Conservation (phyloP, 2,888 invertebrate genomes). For the Lycaena phlaeas region DNA sequence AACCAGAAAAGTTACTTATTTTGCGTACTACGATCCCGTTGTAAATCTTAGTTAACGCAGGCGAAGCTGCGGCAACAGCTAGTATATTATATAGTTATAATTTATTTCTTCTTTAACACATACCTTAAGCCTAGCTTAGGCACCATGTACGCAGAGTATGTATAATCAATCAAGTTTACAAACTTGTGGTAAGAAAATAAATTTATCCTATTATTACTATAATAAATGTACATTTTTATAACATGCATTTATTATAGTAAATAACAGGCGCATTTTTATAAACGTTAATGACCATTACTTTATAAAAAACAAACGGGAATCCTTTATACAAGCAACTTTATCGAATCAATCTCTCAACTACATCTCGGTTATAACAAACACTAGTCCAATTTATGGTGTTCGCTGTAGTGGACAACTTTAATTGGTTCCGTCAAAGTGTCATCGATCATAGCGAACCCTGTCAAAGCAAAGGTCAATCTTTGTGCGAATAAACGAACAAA, state of each 20-base stretch:
- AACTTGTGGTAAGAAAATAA: too few species aligned
- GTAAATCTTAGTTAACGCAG: too few species aligned
- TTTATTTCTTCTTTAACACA: too few species aligned
- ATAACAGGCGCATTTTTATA: too few species aligned
- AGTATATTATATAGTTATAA: too few species aligned
- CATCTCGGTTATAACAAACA: constrained; percentile 20
- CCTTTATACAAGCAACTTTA: not conserved
- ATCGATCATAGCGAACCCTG: constrained; percentile 54
- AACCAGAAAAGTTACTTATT: too few species aligned
- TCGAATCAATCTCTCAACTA: constrained; percentile 7
- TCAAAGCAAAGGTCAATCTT: constrained; percentile 18
- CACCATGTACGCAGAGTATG: too few species aligned
- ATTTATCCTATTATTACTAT: not conserved
- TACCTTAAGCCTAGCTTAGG: too few species aligned
- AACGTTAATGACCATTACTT: too few species aligned
- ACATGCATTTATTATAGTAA: constrained; percentile 4
- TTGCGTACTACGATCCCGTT: too few species aligned
- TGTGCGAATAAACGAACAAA: not conserved
- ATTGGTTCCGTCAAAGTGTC: constrained; percentile 47
- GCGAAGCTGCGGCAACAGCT: too few species aligned
- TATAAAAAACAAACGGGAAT: not conserved
- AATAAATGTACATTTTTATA: not conserved
- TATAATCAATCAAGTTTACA: too few species aligned
- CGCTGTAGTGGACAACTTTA: constrained; percentile 60
- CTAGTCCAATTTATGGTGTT: constrained; percentile 34